Conservation (phyloP, 2,888 invertebrate genomes). For the Parelbella ahira region DNA sequence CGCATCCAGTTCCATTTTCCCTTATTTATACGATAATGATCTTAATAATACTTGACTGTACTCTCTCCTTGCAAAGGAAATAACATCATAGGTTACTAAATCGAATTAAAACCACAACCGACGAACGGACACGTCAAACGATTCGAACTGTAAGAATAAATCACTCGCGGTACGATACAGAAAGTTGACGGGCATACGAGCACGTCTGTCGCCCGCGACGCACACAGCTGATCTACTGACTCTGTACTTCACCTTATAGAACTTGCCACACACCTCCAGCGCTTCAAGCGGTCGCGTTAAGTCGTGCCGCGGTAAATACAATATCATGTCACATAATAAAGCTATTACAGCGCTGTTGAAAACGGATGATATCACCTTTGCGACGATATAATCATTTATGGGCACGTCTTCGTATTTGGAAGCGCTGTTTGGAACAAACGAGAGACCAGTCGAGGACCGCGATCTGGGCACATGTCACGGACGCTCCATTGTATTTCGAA, state of each 20-base stretch:
- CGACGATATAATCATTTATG: slow-evolving; percentile 12
- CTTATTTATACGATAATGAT: slow-evolving; percentile 30
- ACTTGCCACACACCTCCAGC: slow-evolving; percentile 33
- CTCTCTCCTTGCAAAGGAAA: not conserved
- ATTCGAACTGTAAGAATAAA: slow-evolving; percentile 37
- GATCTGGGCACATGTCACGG: slow-evolving; percentile 20
- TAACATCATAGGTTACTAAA: slow-evolving; percentile 1
- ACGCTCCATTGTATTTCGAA: slow-evolving; percentile 18
- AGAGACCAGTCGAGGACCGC: slow-evolving; percentile 17
- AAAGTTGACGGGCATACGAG: slow-evolving; percentile 27
- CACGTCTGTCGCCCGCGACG: slow-evolving; percentile 52
- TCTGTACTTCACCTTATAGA: slow-evolving; percentile 36
- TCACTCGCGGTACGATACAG: slow-evolving; percentile 41
- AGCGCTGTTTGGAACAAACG: slow-evolving; percentile 16
- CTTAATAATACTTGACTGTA: not conserved
- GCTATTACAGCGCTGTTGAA: slow-evolving; percentile 31
- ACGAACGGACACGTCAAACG: not conserved
- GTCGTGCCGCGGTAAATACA: slow-evolving; percentile 19
- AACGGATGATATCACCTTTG: slow-evolving; percentile 34
- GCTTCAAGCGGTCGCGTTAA: slow-evolving; percentile 33
- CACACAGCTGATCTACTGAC: slow-evolving; percentile 58
- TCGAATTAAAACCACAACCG: slow-evolving; percentile 10
- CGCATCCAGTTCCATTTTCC: slow-evolving; percentile 54
- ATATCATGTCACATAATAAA: slow-evolving; percentile 24
- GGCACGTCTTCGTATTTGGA: slow-evolving; percentile 21